phyloP scores from a whole-genome alignment of 1,140 invertebrate species.

The Drosophila triauraria region DNA sequence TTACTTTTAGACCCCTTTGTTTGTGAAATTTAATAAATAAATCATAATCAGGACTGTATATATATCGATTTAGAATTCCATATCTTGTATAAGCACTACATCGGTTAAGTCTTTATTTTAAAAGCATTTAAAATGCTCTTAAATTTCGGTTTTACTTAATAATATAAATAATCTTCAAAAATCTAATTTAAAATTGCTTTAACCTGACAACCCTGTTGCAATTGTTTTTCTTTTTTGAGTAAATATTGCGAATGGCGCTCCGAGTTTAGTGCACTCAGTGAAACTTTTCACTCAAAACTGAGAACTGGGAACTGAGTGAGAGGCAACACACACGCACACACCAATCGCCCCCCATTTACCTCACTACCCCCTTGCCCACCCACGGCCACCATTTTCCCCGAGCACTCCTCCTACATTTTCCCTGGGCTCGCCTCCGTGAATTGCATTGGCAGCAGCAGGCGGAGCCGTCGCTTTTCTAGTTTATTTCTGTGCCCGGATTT shows the following conservation, averaged over 20 bases:
- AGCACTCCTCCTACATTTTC: not conserved
- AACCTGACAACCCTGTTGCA: conserved; percentile 42
- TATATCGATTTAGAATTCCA: too few species aligned
- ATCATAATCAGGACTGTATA: too few species aligned
- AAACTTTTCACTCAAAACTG: conserved; percentile 47
- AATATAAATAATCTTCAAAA: not conserved
- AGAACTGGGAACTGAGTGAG: not conserved
- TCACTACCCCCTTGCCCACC: not conserved
- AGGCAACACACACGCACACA: too few species aligned
- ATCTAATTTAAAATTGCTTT: not conserved
- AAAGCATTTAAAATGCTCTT: too few species aligned
- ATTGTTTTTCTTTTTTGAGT: conserved; percentile 13
- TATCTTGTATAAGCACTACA: too few species aligned
- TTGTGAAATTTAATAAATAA: too few species aligned
- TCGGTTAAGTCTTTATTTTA: too few species aligned
- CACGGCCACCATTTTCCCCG: not conserved
- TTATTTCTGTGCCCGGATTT: conserved; percentile 68
- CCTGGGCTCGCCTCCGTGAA: conserved; percentile 24
- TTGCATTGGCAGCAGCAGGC: conserved; percentile 55
- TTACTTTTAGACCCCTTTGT: too few species aligned
- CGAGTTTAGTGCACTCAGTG: conserved; percentile 20
- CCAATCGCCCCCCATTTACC: not conserved
- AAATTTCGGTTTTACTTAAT: not conserved
- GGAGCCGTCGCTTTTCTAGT: conserved; percentile 77
- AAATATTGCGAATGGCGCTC: conserved; percentile 6